Conservation (phyloP, 2,113 vertebrate genomes). For the Dendrocopos noguchii region DNA sequence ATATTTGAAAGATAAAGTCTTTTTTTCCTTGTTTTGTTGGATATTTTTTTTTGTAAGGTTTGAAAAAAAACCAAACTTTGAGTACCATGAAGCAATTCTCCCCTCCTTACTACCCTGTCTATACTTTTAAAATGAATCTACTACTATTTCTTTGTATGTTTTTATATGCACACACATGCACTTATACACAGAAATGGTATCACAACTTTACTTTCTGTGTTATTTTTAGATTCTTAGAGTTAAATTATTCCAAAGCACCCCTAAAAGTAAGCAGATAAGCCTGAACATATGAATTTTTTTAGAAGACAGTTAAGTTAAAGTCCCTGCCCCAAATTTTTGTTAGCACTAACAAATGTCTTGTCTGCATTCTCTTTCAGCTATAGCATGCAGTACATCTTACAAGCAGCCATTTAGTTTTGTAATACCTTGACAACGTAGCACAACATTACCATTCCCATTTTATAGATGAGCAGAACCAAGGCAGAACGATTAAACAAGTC, state of each 20-base stretch:
- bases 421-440: slow-evolving; percentile 18
- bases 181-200: not conserved
- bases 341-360: slow-evolving; percentile 9
- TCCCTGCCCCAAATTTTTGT: slow-evolving; percentile 15
- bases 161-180: not conserved
- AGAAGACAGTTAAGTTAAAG: not conserved
- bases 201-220: not conserved
- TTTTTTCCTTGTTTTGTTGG: not conserved
- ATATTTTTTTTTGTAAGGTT: not conserved
- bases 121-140: not conserved
- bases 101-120: accelerated
- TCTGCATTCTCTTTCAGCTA: slow-evolving; percentile 3
- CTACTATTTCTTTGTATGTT: not conserved
- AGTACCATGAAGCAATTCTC: not conserved
- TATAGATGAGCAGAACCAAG: slow-evolving; percentile 62
- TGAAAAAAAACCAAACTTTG: not conserved
- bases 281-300: not conserved
- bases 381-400: not conserved
- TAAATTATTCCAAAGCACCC: not conserved
- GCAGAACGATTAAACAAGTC: slow-evolving; percentile 67
- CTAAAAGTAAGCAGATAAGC: not conserved
- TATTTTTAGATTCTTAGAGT: not conserved
- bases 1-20: not conserved
- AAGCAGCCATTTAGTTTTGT: slow-evolving; percentile 55
- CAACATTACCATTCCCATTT: slow-evolving; percentile 55